These are phyloP conservation scores for Cromileptes altivelis DNA, from an alignment of 2,113 vertebrate genomes.

Conservation along the genomic window DNA sequence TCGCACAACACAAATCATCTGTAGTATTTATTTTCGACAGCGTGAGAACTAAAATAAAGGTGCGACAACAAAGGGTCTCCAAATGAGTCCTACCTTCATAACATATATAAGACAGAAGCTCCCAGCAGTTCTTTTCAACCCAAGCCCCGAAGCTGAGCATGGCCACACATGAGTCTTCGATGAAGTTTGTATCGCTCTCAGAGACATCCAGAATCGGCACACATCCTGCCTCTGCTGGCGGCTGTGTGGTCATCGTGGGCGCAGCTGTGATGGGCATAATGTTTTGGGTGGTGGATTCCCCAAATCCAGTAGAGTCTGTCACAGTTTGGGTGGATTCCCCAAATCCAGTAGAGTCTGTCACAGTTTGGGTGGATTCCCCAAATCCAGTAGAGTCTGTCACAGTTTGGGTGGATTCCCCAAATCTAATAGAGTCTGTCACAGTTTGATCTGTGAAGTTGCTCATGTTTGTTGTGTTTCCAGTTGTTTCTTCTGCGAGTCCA, in stretches of 20 bases:
- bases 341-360: too few species aligned
- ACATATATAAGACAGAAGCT: conserved; percentile 75
- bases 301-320: background rate
- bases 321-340: too few species aligned
- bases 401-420: too few species aligned
- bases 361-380: too few species aligned
- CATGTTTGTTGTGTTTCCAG: background rate
- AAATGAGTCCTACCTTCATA: conserved; percentile 77
- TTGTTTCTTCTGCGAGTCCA: fast-evolving
- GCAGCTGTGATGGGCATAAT: background rate
- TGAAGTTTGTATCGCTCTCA: background rate
- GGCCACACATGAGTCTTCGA: conserved; percentile 77
- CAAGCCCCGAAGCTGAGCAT: conserved; percentile 78
- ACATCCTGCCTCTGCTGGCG: background rate
- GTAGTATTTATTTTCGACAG: background rate
- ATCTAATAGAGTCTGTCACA: too few species aligned
- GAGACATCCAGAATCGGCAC: background rate
- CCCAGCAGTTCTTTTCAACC: conserved; percentile 72
- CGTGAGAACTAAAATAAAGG: background rate
- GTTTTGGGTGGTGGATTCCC: background rate
- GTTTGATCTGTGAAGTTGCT: background rate
- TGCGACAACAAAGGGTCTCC: background rate
- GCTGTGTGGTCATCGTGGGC: background rate
- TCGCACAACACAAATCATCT: background rate
- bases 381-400: background rate